Evolutionary conservation across 2,888 invertebrate species (phyloP).

Genomic region (Lampropteryx suffumata): DNA sequence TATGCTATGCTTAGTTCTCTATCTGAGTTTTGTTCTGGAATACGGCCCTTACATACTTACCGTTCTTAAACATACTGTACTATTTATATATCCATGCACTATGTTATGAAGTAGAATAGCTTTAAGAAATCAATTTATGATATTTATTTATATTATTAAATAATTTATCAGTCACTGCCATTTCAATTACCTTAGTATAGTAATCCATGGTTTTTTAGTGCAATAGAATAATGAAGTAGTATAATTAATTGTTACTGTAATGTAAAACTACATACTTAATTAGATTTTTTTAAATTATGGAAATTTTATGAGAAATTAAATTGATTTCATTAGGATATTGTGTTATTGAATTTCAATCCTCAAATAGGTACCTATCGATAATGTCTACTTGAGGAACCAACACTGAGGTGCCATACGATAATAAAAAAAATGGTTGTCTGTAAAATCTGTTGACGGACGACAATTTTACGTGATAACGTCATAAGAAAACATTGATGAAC

Average conservation of each 20-base stretch:
- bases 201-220: slow-evolving; percentile 21
- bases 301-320: slow-evolving; percentile 38
- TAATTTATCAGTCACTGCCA: slow-evolving; percentile 44
- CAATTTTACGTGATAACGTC: no score
- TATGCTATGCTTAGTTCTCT: no score
- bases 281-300: slow-evolving; percentile 35
- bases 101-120: no score
- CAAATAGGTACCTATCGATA: no score
- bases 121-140: slow-evolving; percentile 9
- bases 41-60: neutral
- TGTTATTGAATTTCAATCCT: no score
- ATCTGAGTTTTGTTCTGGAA: no score
- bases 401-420: slow-evolving; percentile 1
- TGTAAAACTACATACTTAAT: slow-evolving; percentile 12
- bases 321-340: slow-evolving; percentile 33
- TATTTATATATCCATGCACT: slow-evolving; percentile 16
- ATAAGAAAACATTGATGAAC: no score
- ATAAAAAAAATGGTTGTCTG: no score
- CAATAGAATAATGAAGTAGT: slow-evolving; percentile 32
- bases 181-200: slow-evolving; percentile 27
- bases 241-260: slow-evolving; percentile 22
- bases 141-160: slow-evolving; percentile 15
- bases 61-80: neutral
- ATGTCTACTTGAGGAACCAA: no score
- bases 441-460: no score